Base-by-base conservation (phyloP, 2,797 vertebrate genomes). In the Tarsius wallacei region DNA sequence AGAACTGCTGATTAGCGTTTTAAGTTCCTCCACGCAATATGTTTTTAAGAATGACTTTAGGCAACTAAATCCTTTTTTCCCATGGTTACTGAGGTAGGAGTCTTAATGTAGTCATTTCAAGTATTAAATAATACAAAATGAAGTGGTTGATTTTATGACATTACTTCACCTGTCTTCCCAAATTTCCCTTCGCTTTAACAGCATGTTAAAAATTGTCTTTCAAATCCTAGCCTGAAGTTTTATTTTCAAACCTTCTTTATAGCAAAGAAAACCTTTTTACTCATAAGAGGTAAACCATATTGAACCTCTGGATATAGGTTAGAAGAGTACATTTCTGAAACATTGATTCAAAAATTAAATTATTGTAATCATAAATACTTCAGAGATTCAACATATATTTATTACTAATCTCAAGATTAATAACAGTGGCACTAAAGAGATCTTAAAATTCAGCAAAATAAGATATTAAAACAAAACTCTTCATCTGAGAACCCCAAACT, bases 321-420 rank as follows among this genome's bases (percentile, higher is more conserved):
- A 71, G 53, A 59, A 71, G 53, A 59, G 15, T n/a, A 12, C 0
- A 28, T 90, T 47, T 89, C 31, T 89, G 21, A 94, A 92, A 49
- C 16, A n/a, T 17, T 83, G 53, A 81, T 66, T 90, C 28, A 71
- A 83, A 85, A 78, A 82, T 66, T 81, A 91, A 87, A 73, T 90
- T 91, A 71, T 64, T 55, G 31, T 71, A 63, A 90, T 16, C 1
- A 74, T 13, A 10, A n/a, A 36, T 92, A 68, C 31, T 94, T 90
- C 36, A 78, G 4, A n/a, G 77, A 11, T 47, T 68, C 57, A 90
- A 80, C 71, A 68, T 82, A 26, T 73, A 90, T 94, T 83, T 87
- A 77, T 90, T 70, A 83, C 19, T 87, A 84, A 90, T 90, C 15
- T 78, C 51, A 93, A 33, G 83, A 71, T 93, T 74, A 42, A 94